A percentile compares a stretch with the other conserved stretches of the same genome.
phyloP scores from a whole-genome alignment of 2,888 invertebrate genomes.

The Mythimna impura region DNA sequence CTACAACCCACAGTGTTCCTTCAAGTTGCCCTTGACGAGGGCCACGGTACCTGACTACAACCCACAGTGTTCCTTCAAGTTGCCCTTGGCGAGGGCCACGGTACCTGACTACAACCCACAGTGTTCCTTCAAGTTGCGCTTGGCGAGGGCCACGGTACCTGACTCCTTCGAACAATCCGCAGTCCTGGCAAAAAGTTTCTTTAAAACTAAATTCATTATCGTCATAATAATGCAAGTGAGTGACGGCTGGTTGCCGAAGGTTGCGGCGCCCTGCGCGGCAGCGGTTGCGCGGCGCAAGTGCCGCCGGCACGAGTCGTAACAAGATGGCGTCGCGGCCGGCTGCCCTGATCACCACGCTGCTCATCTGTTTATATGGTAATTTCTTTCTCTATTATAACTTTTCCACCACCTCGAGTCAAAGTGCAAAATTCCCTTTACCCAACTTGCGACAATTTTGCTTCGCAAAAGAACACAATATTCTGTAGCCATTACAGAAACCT shows the following conservation, averaged over 20 bases:
- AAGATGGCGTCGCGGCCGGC: conserved; percentile 72
- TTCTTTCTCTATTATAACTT: conserved; percentile 26
- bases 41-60: no score
- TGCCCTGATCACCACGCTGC: conserved; percentile 58
- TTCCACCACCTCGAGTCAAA: not conserved
- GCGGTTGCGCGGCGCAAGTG: conserved; percentile 21
- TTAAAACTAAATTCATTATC: not conserved
- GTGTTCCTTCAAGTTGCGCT: no score
- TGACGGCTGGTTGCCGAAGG: conserved; percentile 24
- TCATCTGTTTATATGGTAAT: conserved; percentile 68
- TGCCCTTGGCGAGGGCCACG: no score
- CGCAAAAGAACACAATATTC: not conserved
- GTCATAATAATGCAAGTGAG: not conserved
- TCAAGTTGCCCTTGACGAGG: no score
- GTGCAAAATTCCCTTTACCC: not conserved
- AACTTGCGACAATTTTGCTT: no score
- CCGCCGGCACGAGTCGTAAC: conserved; percentile 47
- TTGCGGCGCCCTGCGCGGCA: conserved; percentile 51
- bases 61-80: no score
- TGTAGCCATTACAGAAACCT: not conserved
- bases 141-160: no score
- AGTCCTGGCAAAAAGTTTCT: no score
- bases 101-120: no score
- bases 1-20: no score
- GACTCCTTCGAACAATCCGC: no score